Evolutionary conservation across 2,888 invertebrate species (phyloP).

Genomic region (Agonopterix subpropinquella): DNA sequence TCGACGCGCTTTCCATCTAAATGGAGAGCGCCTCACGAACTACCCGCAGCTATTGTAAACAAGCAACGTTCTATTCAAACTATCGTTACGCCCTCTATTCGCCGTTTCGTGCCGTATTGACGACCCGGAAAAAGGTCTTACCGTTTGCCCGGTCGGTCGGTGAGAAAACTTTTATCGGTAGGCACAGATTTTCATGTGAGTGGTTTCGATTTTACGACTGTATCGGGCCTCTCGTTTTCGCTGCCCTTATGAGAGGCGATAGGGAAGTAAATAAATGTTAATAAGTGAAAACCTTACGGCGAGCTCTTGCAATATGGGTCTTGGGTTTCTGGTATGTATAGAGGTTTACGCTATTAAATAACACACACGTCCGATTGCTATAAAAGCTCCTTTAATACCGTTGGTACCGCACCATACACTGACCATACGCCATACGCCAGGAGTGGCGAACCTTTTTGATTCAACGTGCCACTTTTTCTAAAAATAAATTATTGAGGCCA

Average conservation of each 20-base stretch:
- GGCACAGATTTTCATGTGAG: conserved; percentile 36
- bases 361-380: too few species aligned
- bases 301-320: too few species aligned
- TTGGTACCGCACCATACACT: too few species aligned
- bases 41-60: conserved; percentile 69
- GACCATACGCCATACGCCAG: too few species aligned
- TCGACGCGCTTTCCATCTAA: conserved; percentile 64
- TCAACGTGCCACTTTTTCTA: too few species aligned
- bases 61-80: conserved; percentile 67
- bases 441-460: too few species aligned
- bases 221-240: conserved; percentile 15
- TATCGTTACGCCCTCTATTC: conserved; percentile 59
- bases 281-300: too few species aligned
- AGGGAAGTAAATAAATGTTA: not conserved
- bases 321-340: too few species aligned
- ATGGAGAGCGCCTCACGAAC: conserved; percentile 66
- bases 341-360: too few species aligned
- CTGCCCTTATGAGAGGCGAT: not conserved
- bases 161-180: conserved; percentile 41
- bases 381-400: too few species aligned
- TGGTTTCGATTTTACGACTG: conserved; percentile 33
- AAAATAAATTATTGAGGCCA: too few species aligned
- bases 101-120: conserved; percentile 52
- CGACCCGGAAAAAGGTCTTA: conserved; percentile 49
- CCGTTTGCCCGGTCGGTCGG: conserved; percentile 33